Evolutionary conservation across 2,113 vertebrate species (phyloP), one percentile per base, ranked within the genome.

Genomic region (Crotalus horridus): DNA sequence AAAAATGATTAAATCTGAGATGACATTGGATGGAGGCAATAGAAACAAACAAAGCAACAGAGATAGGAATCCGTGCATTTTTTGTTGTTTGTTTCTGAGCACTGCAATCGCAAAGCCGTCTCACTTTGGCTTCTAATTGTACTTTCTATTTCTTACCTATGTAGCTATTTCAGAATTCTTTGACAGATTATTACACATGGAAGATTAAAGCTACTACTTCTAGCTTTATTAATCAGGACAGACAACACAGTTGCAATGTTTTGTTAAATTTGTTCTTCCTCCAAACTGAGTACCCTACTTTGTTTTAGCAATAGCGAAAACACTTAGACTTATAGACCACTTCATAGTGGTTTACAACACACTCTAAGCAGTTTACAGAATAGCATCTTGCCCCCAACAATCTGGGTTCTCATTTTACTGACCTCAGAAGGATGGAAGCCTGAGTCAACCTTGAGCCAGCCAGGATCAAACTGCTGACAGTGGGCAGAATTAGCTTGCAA

Each of bases 1-100:
- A 51, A 61, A 88, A 96, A 69, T 55, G 94, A 89, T 12, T 95
- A 95, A 96, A 94, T 94, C 95, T 94, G 87, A 93, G 91, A 92
- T 89, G 89, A 87, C 61, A 93, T 43, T n/a, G 56, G 55, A 64
- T 59, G 55, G 91, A 91, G 87, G n/a, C 85, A 88, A 7, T 33
- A 74, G 94, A 53, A 90, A 23, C 56, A 48, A 90, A 21, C 10
- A 53, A 58, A 43, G 17, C 33, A 43, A 87, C 11, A 51, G 33
- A 21, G 59, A 4, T 17, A 74, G 7, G 3, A 90, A n/a, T 88
- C 92, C 23, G 43, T 90, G 64, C 64, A 48, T 29, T 88, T 12
- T 93, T n/a, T 24, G 29, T 43, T 26, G 2, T 43, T 64, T 55
- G 86, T 94, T 53, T 23, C 21, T 87, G 90, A 89, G 89, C n/a